phyloP scores from a whole-genome alignment of 2,888 invertebrate species.

The Lasius platythorax region DNA sequence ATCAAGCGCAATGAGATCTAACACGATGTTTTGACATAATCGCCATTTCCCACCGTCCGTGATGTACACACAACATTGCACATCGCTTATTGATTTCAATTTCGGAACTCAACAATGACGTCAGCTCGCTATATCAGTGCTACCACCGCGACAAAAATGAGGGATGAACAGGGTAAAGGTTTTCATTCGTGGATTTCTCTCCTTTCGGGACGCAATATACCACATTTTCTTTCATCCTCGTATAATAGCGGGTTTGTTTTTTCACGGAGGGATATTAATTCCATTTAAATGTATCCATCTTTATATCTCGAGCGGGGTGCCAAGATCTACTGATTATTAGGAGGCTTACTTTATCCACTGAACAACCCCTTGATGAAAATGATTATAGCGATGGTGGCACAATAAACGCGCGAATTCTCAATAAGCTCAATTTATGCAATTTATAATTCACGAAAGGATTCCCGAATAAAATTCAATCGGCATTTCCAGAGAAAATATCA shows the following conservation, averaged over 20 bases:
- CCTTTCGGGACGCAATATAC: not conserved
- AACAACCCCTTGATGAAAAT: too few relatives aligned
- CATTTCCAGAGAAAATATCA: too few relatives aligned
- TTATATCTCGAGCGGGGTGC: too few relatives aligned
- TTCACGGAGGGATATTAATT: not conserved
- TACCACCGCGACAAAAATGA: slow-evolving; percentile 46
- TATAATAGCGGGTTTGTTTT: not conserved
- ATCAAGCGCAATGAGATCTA: slow-evolving; percentile 76
- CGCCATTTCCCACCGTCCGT: slow-evolving; percentile 81
- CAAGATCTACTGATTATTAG: too few relatives aligned
- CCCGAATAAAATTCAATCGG: too few relatives aligned
- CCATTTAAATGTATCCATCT: not conserved
- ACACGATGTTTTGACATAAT: slow-evolving; percentile 82
- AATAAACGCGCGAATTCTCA: too few relatives aligned
- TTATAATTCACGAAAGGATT: too few relatives aligned
- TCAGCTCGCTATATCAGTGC: slow-evolving; percentile 68
- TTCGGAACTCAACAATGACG: slow-evolving; percentile 81
- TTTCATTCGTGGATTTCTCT: not conserved
- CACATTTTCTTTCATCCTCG: not conserved
- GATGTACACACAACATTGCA: slow-evolving; percentile 78
- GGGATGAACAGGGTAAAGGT: not conserved
- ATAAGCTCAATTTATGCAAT: too few relatives aligned
- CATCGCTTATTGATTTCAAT: slow-evolving; percentile 84
- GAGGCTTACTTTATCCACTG: too few relatives aligned
- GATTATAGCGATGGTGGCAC: too few relatives aligned